Percentiles rank a stretch among this genome's conserved stretches.
These are phyloP conservation scores for Battus philenor DNA, from an alignment of 1,140 invertebrate genomes.

Conservation along the genomic window DNA sequence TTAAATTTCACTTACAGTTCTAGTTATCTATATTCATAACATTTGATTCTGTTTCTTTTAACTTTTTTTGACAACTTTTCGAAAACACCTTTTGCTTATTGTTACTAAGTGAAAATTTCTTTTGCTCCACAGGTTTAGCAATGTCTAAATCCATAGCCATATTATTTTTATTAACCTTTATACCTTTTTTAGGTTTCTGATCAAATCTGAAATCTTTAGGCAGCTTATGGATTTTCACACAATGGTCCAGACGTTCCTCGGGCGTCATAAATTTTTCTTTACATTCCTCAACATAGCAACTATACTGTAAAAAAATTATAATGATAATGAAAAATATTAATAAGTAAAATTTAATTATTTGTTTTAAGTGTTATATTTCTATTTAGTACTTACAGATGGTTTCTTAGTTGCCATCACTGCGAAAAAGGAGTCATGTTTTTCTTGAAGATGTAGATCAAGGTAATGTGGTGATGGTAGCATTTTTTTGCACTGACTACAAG, in stretches of 20 bases:
- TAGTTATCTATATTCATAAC: background rate
- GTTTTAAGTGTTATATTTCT: background rate
- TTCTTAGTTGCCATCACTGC: constrained; percentile 77
- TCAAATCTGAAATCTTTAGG: constrained; percentile 81
- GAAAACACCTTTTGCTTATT: constrained; percentile 49
- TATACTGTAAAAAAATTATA: constrained; percentile 74
- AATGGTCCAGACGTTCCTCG: constrained; percentile 78
- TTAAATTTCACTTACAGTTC: too few relatives aligned
- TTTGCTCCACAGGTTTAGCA: constrained; percentile 20
- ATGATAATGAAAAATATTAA: background rate
- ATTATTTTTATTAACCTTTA: constrained; percentile 17
- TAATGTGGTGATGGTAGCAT: constrained; percentile 79
- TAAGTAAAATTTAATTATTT: background rate
- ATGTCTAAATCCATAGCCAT: constrained; percentile 42
- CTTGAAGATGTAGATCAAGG: constrained; percentile 82
- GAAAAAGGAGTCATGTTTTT: constrained; percentile 83
- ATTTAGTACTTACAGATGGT: constrained; percentile 76
- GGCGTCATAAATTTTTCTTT: constrained; percentile 74
- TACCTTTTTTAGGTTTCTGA: constrained; percentile 39
- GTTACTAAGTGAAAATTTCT: constrained; percentile 47
- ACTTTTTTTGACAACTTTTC: constrained; percentile 42
- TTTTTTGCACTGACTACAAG: constrained; percentile 76
- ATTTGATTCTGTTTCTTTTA: background rate
- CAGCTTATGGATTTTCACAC: constrained; percentile 79
- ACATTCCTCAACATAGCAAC: constrained; percentile 82